Conservation (phyloP, 2,797 vertebrate genomes). For the Dendrocincla tyrannina region DNA sequence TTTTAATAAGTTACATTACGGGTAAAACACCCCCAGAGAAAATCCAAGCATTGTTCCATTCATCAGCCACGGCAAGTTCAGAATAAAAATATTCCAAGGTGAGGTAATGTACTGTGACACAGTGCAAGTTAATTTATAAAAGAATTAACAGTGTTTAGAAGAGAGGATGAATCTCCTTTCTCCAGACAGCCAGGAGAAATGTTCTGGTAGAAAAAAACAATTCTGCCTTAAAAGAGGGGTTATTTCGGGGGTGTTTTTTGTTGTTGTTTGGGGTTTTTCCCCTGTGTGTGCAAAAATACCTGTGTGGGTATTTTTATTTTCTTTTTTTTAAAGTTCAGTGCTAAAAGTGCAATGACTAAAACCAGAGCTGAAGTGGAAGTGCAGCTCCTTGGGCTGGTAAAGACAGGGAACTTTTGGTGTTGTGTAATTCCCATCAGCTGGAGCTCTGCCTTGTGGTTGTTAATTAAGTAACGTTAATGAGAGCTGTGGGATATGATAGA, state of each 20-base stretch:
- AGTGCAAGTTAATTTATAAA: constrained; percentile 50
- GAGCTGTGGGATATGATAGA: neutral
- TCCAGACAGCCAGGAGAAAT: neutral
- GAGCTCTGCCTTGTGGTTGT: neutral
- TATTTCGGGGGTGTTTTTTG: neutral
- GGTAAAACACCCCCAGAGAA: constrained; percentile 49
- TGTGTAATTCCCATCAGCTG: neutral
- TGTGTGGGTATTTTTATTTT: neutral
- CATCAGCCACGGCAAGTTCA: constrained; percentile 23
- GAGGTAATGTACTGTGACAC: constrained; percentile 31
- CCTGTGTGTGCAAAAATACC: no score
- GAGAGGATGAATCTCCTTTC: neutral
- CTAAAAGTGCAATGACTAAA: neutral
- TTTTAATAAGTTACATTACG: constrained; percentile 49
- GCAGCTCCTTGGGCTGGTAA: neutral
- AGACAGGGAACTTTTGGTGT: neutral
- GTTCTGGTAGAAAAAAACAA: neutral
- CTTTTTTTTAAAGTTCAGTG: neutral
- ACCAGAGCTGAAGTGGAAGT: neutral
- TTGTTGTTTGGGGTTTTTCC: no score
- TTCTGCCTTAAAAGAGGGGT: neutral
- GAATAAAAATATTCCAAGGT: constrained; percentile 41
- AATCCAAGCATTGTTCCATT: neutral
- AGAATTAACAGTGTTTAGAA: constrained; percentile 52
- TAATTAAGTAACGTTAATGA: neutral